A percentile compares a stretch with the other conserved stretches of the same genome.
Evolutionary conservation across 1,140 invertebrate genomes (phyloP).

Genomic region (Elysia chlorotica): DNA sequence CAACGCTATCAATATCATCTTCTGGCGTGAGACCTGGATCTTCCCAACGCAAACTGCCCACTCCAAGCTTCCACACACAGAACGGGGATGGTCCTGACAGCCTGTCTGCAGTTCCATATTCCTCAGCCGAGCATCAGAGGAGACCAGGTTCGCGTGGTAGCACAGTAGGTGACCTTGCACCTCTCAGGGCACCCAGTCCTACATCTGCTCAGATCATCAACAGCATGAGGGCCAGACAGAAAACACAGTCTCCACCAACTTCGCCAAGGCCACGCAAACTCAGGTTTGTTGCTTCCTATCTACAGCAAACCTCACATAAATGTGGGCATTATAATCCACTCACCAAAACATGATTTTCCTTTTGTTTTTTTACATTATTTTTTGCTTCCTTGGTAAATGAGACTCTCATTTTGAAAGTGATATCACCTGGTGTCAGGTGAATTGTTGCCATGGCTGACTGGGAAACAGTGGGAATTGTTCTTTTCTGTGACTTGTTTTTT

Average conservation of each 20-base stretch:
- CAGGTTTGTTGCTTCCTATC: too few relatives aligned
- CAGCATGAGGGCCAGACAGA: neutral
- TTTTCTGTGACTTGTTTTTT: too few relatives aligned
- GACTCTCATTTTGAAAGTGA: too few relatives aligned
- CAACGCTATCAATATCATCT: neutral
- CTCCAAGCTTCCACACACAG: neutral
- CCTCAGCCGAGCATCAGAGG: neutral
- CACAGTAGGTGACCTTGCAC: neutral
- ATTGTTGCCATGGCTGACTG: too few relatives aligned
- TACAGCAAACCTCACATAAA: neutral
- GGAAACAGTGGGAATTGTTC: too few relatives aligned
- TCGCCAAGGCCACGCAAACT: neutral
- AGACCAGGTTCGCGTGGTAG: neutral
- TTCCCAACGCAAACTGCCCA: constrained; percentile 3
- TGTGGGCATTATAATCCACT: neutral
- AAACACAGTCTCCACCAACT: neutral
- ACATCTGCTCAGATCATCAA: constrained; percentile 11
- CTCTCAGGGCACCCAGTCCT: constrained; percentile 1
- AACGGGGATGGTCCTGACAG: neutral
- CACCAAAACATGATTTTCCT: neutral
- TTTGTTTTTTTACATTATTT: too few relatives aligned
- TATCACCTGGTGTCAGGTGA: neutral
- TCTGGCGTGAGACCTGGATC: neutral
- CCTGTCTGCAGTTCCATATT: neutral
- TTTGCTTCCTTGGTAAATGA: too few relatives aligned